These are phyloP conservation scores for Leptocoma aspasia DNA, from an alignment of 2,113 vertebrate species.

Conservation along the genomic window DNA sequence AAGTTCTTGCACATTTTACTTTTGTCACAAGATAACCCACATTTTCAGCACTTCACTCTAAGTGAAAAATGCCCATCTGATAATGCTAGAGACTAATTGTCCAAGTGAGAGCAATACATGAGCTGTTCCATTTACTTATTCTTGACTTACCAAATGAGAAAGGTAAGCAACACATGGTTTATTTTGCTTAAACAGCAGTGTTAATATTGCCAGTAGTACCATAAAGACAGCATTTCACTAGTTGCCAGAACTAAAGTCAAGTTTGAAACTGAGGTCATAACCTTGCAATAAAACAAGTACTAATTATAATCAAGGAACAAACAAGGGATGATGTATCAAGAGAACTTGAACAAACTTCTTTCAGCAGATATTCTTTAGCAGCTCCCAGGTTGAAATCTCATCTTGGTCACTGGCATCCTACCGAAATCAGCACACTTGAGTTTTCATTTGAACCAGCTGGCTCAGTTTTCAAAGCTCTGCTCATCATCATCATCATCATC, in stretches of 20 bases:
- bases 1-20: conserved; percentile 33
- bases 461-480: conserved; percentile 60
- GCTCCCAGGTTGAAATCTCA: conserved; percentile 56
- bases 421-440: conserved; percentile 60
- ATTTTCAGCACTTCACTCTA: conserved; percentile 35
- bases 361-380: conserved; percentile 64
- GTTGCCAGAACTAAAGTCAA: conserved; percentile 59
- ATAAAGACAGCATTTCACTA: conserved; percentile 60
- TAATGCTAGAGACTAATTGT: conserved; percentile 4
- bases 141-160: conserved; percentile 50
- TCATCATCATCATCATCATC: conserved; percentile 42
- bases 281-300: conserved; percentile 54
- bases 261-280: conserved; percentile 44
- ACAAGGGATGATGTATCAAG: conserved; percentile 36
- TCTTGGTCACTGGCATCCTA: conserved; percentile 63
- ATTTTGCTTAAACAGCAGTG: conserved; percentile 54
- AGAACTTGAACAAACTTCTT: conserved; percentile 57
- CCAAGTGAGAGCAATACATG: conserved; percentile 41
- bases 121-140: conserved; percentile 30
- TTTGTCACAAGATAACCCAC: conserved; percentile 30
- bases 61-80: conserved; percentile 28
- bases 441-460: conserved; percentile 48
- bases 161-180: conserved; percentile 52
- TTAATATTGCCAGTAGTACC: conserved; percentile 52
- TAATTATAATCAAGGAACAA: conserved; percentile 57